Conservation (phyloP, 2,888 invertebrate species). For the Lasiommata megera region DNA sequence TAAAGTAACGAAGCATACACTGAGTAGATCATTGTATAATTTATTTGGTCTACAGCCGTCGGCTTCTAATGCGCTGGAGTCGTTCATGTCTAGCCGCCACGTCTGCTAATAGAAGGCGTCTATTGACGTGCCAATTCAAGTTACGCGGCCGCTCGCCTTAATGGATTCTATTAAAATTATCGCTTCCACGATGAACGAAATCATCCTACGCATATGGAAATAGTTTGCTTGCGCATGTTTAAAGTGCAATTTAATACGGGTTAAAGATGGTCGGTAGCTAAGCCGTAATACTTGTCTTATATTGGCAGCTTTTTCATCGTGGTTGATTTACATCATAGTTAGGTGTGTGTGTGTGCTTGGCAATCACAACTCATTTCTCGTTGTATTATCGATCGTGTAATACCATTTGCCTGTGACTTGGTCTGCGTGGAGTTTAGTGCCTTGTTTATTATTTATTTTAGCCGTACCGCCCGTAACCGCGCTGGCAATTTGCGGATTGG, state of each 20-base stretch:
- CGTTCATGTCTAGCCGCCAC: constrained; percentile 18
- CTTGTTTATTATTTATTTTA: no score
- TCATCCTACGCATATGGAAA: constrained; percentile 17
- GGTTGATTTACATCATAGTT: not conserved
- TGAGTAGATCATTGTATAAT: constrained; percentile 6
- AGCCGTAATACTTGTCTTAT: no score
- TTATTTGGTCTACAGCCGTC: constrained; percentile 5
- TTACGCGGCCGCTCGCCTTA: constrained; percentile 23
- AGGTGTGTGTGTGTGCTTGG: no score
- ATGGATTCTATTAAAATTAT: constrained; percentile 31
- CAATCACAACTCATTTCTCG: no score
- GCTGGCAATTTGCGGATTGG: no score
- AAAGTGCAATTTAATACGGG: constrained; percentile 1
- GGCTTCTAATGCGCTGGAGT: no score
- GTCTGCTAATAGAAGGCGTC: constrained; percentile 25
- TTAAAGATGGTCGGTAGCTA: not conserved
- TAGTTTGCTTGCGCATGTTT: constrained; percentile 5
- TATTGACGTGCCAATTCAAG: constrained; percentile 26
- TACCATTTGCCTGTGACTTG: no score
- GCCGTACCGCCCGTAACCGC: no score
- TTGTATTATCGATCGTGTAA: no score
- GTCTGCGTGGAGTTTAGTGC: no score
- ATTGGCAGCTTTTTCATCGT: not conserved
- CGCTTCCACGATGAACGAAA: constrained; percentile 20
- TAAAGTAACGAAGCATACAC: not conserved